These are phyloP conservation scores for Andrena bicolor DNA, from an alignment of 2,888 invertebrate species.

Conservation along the genomic window DNA sequence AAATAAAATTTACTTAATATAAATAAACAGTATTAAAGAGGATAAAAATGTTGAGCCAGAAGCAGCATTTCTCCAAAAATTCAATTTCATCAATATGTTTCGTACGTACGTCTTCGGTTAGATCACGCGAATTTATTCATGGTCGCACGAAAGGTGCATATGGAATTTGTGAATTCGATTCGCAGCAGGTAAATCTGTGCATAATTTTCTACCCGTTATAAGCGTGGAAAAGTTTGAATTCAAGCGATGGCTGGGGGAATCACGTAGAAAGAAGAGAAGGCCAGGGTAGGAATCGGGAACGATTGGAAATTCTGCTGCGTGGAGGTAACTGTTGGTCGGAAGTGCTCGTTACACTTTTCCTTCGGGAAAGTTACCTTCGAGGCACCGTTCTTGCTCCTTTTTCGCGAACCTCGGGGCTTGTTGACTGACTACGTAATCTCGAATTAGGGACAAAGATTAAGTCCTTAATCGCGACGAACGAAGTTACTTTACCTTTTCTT, in stretches of 20 bases:
- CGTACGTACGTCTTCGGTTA: too few species aligned
- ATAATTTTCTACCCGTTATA: constrained; percentile 36
- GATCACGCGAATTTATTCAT: too few species aligned
- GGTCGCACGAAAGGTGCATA: not conserved
- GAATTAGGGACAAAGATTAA: constrained; percentile 27
- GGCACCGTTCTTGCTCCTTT: not conserved
- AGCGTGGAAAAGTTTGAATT: constrained; percentile 46
- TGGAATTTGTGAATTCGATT: constrained; percentile 44
- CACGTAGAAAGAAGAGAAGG: constrained; percentile 64
- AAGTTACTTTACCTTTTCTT: constrained; percentile 5
- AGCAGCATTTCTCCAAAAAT: too few species aligned
- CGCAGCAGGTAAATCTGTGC: constrained; percentile 15
- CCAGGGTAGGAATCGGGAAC: constrained; percentile 32
- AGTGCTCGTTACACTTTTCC: constrained; percentile 53
- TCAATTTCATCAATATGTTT: too few species aligned
- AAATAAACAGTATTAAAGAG: too few species aligned
- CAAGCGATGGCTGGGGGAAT: constrained; percentile 54
- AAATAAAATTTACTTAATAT: too few species aligned
- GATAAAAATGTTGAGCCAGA: too few species aligned
- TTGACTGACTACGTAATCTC: constrained; percentile 21
- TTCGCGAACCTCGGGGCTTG: not conserved
- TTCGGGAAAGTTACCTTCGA: constrained; percentile 32
- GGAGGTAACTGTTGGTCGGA: constrained; percentile 69
- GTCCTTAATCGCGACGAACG: constrained; percentile 10
- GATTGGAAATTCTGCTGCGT: constrained; percentile 51